phyloP scores from a whole-genome alignment of 2,888 invertebrate genomes.

The Chloromyia formosa region DNA sequence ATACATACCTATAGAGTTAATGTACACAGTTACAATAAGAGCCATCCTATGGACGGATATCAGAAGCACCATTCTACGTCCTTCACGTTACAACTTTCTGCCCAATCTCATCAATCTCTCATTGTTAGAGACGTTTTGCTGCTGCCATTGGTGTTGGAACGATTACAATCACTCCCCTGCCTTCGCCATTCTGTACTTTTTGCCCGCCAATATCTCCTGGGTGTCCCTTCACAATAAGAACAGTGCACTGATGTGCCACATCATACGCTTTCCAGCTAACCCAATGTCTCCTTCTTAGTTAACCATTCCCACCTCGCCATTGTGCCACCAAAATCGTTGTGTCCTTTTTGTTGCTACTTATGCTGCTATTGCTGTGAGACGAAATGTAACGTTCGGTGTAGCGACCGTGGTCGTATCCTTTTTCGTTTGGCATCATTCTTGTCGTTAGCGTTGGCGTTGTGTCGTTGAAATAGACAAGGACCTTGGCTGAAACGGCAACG shows the following conservation, averaged over 20 bases:
- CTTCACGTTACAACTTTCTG: conserved; percentile 43
- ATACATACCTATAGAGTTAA: not conserved
- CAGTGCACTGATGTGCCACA: conserved; percentile 5
- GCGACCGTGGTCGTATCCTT: conserved; percentile 30
- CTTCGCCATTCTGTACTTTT: not conserved
- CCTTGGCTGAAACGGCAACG: conserved; percentile 35
- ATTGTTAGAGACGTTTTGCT: conserved; percentile 42
- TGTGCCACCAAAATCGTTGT: conserved; percentile 11
- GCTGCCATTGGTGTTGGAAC: conserved; percentile 38
- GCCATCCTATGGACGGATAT: conserved; percentile 19
- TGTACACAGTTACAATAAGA: conserved; percentile 1
- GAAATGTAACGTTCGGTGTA: conserved; percentile 4
- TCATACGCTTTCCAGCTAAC: conserved; percentile 5
- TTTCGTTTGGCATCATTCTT: conserved; percentile 37
- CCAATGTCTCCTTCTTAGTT: not conserved
- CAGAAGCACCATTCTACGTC: conserved; percentile 25
- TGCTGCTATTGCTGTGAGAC: conserved; percentile 11
- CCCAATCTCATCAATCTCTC: conserved; percentile 45
- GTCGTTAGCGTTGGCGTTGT: conserved; percentile 31
- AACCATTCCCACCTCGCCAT: conserved; percentile 20
- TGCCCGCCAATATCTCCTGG: not conserved
- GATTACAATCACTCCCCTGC: conserved; percentile 11
- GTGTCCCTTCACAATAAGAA: conserved; percentile 3
- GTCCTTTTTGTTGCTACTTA: conserved; percentile 12
- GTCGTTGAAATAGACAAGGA: conserved; percentile 38